These are phyloP conservation scores for Brachirus orientalis DNA, from an alignment of 2,113 vertebrate genomes.

Conservation along the genomic window DNA sequence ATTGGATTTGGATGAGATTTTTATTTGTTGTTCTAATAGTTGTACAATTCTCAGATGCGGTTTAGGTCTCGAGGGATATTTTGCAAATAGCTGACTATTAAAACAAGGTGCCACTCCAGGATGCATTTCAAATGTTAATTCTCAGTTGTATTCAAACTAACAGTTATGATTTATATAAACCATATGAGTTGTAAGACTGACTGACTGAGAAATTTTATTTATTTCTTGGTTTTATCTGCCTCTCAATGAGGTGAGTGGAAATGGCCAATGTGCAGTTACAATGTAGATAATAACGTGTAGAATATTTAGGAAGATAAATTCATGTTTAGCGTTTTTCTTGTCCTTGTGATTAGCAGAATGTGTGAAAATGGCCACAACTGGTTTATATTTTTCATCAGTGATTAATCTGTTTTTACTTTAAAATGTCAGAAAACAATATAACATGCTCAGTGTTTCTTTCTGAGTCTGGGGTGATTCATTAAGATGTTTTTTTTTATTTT, in stretches of 20 bases:
- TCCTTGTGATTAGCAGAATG: not conserved
- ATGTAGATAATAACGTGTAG: not conserved
- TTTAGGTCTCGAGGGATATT: constrained; percentile 44
- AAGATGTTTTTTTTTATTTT: not conserved
- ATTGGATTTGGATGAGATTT: constrained; percentile 49
- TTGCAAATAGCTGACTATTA: constrained; percentile 50
- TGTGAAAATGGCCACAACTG: not conserved
- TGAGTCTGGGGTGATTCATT: not conserved
- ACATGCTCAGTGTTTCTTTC: not conserved
- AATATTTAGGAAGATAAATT: not conserved
- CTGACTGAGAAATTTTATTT: constrained; percentile 64
- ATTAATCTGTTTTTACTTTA: not conserved
- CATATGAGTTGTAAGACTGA: constrained; percentile 61
- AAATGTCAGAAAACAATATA: not conserved
- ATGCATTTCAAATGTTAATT: constrained; percentile 28
- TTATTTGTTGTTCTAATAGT: constrained; percentile 50
- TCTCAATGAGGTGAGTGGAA: constrained; percentile 17
- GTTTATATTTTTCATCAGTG: not conserved
- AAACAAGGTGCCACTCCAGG: constrained; percentile 57
- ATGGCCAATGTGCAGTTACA: constrained; percentile 4
- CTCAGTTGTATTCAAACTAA: constrained; percentile 46
- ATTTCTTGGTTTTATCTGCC: constrained; percentile 49
- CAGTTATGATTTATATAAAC: constrained; percentile 62
- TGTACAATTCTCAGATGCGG: constrained; percentile 30
- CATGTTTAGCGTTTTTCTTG: not conserved